Percentiles rank a stretch among this genome's conserved stretches.
Conservation (phyloP, 35 echinoderm and acorn worm genomes). For the Apostichopus californicus region DNA sequence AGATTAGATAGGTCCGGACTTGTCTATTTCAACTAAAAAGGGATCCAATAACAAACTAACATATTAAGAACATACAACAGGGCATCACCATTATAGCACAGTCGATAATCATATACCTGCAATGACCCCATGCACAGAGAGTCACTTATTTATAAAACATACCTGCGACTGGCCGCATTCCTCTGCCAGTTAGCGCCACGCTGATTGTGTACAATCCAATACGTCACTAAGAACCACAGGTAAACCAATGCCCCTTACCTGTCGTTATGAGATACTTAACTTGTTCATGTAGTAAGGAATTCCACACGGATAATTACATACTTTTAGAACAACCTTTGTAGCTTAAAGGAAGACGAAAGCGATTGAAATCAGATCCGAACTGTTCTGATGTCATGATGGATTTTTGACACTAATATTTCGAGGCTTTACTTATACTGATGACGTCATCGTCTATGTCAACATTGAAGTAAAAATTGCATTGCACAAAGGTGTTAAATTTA, state of each 20-base stretch:
- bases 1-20: no score
- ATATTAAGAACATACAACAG: no score
- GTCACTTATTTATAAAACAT: neutral
- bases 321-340: neutral
- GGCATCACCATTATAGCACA: no score
- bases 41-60: no score
- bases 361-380: neutral
- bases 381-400: neutral
- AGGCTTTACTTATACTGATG: neutral
- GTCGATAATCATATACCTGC: neutral
- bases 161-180: neutral
- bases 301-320: neutral
- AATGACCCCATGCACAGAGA: neutral
- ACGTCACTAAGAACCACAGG: neutral
- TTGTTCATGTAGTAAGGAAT: neutral
- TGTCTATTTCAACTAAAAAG: no score
- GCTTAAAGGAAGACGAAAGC: neutral
- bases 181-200: neutral
- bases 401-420: neutral
- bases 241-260: neutral
- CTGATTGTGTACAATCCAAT: neutral
- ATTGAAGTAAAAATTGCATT: no score
- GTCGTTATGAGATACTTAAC: neutral
- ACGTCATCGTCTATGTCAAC: neutral
- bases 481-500: no score